Conservation (phyloP, 2,888 invertebrate genomes). For the Megaustenia siamemsis region DNA sequence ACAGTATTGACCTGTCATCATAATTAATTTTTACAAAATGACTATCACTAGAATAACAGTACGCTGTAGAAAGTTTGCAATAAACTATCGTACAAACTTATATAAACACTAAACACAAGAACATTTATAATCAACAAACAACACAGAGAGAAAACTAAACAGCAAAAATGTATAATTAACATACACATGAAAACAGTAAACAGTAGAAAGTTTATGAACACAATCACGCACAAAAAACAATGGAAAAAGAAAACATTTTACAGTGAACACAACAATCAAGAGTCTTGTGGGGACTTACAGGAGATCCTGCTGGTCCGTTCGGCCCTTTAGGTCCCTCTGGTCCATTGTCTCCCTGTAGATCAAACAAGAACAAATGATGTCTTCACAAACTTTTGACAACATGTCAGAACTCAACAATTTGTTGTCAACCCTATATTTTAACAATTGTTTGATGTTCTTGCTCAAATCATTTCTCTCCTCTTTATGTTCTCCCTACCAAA, state of each 20-base stretch:
- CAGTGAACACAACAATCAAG: not conserved
- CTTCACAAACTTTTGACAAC: no score
- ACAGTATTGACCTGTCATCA: no score
- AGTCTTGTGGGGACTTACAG: conserved; percentile 62
- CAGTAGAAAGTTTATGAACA: not conserved
- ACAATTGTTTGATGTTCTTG: no score
- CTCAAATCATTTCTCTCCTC: no score
- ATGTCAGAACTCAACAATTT: no score
- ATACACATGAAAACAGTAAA: not conserved
- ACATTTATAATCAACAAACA: not conserved
- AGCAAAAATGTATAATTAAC: no score
- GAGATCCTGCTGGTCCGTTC: conserved; percentile 87
- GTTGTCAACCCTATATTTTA: no score
- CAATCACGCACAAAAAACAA: not conserved
- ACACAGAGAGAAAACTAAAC: not conserved
- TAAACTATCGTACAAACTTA: no score
- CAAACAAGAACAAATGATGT: not conserved
- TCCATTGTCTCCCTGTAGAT: conserved; percentile 85
- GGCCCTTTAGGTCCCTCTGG: conserved; percentile 92
- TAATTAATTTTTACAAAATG: no score
- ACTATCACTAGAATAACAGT: no score
- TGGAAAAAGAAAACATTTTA: not conserved
- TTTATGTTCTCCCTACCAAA: no score
- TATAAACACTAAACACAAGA: not conserved
- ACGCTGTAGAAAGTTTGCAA: no score